Base-by-base conservation (phyloP, 2,113 vertebrate genomes). In the Cinclus mexicanus region DNA sequence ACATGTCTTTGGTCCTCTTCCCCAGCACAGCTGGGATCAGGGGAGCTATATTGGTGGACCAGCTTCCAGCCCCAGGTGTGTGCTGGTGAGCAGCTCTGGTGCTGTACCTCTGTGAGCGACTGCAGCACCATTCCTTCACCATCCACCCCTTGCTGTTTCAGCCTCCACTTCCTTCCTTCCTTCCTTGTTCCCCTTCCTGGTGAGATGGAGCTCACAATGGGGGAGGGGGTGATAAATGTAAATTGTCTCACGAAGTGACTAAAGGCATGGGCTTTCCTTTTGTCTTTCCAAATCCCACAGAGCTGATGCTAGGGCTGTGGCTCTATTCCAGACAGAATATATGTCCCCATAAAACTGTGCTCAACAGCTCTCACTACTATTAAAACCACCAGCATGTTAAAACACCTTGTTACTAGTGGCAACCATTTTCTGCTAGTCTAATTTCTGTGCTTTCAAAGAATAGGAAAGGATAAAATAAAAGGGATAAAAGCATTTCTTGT, bases 381-480 rank as follows among this genome's bases (percentile, higher is more conserved):
- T 33, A 18, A 87, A 94, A 86, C 59, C 35, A 75, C 52, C 1
- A 23, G 63, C 65, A 33, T 56, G 47, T 67, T 83, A 88, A 93
- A 91, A 56, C 39, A 83, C 35, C 64, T 82, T 91, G 86, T 96
- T 95, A 95, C 93, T 63, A 81, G 35, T 83, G 64, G 95, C 95
- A 97, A 93, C 94, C 90, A 86, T 93, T 90, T 93, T 95, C 71
- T 89, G 50, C 83, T 67, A 55, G 67, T 50, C 79, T 92, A 65
- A 59, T 63, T 86, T 85, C 67, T 83, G 25, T 57, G 37, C 55
- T 67, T 90, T 65, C 11, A 21, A 83, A 83, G 83, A 76, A 9
- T 47, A 25, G 79, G 33, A 90, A 85, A 35, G 63, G 14, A 60
- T 61, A 42, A 93, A 94, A 46, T 31, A 67, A 37, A 37, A 37